Evolutionary conservation across 2,113 vertebrate species (phyloP), one percentile per base, ranked within the genome.

Genomic region (Erinaceus europaeus): DNA sequence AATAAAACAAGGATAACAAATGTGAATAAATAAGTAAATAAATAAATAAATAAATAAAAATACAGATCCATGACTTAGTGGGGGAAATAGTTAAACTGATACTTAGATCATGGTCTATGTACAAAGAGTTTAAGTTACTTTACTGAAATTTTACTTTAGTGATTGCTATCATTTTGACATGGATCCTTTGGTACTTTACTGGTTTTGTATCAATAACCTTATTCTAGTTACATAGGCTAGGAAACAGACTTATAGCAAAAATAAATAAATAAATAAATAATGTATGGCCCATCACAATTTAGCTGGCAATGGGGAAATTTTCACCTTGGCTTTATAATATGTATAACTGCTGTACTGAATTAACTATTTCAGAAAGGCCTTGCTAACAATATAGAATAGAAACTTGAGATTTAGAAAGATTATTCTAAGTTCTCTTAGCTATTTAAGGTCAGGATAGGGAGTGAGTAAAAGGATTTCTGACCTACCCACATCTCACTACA

Each of bases 11-110:
- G n/a, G n/a, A n/a, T n/a, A n/a, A n/a, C n/a, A n/a, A n/a, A n/a
- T n/a, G n/a, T n/a, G n/a, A n/a, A n/a, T n/a, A n/a, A n/a, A n/a
- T n/a, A n/a, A n/a, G n/a, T n/a, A n/a, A n/a, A n/a, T n/a, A n/a
- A n/a, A n/a, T n/a, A n/a, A n/a, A n/a, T n/a, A 72, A 52, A 15
- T 40, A n/a, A 46, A 46, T 84, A 46, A 89, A 89, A 91, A 80
- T 61, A 44, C 1, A 75, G 14, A 52, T 40, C 0, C 36, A 27
- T 38, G 59, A 59, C 17, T 44, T 61, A 34, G 14, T 42, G 20
- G 67, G 11, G 21, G 1, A 14, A 64, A 50, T 25, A 36, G 34
- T 68, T 50, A 91, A 78, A 64, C n/a, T 86, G 52, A 25, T 12
- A 74, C 53, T 88, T 59, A 11, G 8, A 40, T 65, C 8, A 91